phyloP scores from a whole-genome alignment of 2,113 vertebrate species.

The Serilophus lunatus region DNA sequence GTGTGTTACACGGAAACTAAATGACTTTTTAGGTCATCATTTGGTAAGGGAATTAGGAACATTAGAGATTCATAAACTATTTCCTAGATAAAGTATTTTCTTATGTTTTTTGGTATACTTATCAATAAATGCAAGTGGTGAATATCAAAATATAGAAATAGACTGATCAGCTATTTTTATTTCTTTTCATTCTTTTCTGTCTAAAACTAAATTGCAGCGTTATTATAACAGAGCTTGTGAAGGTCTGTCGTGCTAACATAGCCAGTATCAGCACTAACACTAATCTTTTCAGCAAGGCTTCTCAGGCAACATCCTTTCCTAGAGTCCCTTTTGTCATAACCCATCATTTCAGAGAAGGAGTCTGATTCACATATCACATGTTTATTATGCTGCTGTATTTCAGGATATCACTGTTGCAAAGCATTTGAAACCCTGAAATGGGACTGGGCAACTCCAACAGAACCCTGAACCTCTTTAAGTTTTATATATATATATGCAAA shows the following conservation, averaged over 20 bases:
- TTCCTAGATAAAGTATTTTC: neutral
- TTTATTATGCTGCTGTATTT: neutral
- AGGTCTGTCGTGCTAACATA: neutral
- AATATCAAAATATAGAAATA: neutral
- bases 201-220: neutral
- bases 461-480: neutral
- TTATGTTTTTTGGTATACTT: neutral
- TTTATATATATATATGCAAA: neutral
- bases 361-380: neutral
- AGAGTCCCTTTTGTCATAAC: neutral
- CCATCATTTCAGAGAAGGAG: neutral
- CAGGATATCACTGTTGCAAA: neutral
- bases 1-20: neutral
- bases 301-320: neutral
- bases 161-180: neutral
- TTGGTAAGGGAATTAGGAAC: neutral
- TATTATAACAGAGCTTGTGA: neutral
- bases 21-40: neutral
- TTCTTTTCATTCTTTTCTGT: neutral
- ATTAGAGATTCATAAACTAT: neutral
- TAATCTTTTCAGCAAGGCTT: neutral
- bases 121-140: neutral
- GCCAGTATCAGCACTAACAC: neutral
- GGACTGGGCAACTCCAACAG: neutral
- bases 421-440: neutral